These are phyloP conservation scores for Sapajus apella DNA, from an alignment of 2,113 vertebrate genomes.

Conservation along the genomic window DNA sequence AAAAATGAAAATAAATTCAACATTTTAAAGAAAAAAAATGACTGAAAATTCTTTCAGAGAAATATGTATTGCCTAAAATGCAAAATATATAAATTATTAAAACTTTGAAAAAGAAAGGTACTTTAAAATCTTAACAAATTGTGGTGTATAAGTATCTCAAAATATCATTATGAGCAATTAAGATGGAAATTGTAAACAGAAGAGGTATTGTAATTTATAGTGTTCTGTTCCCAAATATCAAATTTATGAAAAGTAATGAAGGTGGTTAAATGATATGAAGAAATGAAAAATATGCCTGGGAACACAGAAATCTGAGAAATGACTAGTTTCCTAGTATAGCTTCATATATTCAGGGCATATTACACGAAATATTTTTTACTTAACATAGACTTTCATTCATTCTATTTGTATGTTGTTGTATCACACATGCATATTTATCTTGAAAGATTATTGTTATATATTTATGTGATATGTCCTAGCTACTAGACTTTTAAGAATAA, in stretches of 20 bases:
- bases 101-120: not conserved
- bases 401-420: not conserved
- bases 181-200: not conserved
- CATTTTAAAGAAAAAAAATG: not conserved
- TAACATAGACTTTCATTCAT: not conserved
- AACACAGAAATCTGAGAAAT: not conserved
- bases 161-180: not conserved
- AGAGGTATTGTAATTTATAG: no score
- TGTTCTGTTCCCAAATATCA: not conserved
- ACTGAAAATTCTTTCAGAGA: not conserved
- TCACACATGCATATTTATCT: not conserved
- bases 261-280: not conserved
- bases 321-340: not conserved
- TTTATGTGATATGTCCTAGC: not conserved
- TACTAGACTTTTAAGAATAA: no score
- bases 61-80: not conserved
- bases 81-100: not conserved
- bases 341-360: not conserved
- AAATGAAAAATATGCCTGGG: not conserved
- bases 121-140: not conserved
- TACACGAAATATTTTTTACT: not conserved
- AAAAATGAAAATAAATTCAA: not conserved
- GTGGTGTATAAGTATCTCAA: fast-evolving
- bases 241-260: not conserved
- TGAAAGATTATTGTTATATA: not conserved